phyloP scores from a whole-genome alignment of 2,797 vertebrate genomes.

The Coccyzus lansbergi region DNA sequence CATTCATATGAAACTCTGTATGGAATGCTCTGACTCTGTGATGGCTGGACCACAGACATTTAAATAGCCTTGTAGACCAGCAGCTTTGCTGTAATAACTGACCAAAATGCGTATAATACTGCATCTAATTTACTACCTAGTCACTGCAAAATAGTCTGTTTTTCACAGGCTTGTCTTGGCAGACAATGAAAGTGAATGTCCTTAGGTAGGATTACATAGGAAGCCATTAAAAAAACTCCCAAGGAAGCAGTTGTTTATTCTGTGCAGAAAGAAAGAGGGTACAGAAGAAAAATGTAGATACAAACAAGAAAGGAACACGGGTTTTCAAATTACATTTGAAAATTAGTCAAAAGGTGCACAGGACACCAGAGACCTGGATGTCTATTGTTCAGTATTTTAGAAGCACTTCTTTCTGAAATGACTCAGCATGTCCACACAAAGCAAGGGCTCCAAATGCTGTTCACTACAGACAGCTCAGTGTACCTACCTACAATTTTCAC shows the following conservation, averaged over 20 bases:
- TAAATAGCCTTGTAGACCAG: neutral
- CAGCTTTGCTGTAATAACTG: neutral
- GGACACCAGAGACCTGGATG: neutral
- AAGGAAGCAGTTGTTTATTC: neutral
- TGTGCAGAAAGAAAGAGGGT: neutral
- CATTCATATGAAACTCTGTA: neutral
- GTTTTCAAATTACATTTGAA: neutral
- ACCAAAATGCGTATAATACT: neutral
- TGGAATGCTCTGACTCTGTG: neutral
- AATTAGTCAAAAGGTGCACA: neutral
- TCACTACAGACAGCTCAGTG: slow-evolving; percentile 36
- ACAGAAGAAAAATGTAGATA: neutral
- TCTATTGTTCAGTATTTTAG: slow-evolving; percentile 3
- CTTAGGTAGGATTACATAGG: neutral
- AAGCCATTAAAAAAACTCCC: neutral
- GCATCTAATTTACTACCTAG: neutral
- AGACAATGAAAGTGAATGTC: neutral
- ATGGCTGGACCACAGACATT: neutral
- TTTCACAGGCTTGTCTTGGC: neutral
- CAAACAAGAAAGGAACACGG: neutral
- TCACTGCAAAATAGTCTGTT: neutral
- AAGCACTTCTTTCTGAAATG: slow-evolving; percentile 41
- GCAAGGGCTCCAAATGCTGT: slow-evolving; percentile 22
- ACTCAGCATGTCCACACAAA: slow-evolving; percentile 62
- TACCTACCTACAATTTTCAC: slow-evolving; percentile 20